phyloP scores from a whole-genome alignment of 2,888 invertebrate genomes.

The Celastrina argiolus region DNA sequence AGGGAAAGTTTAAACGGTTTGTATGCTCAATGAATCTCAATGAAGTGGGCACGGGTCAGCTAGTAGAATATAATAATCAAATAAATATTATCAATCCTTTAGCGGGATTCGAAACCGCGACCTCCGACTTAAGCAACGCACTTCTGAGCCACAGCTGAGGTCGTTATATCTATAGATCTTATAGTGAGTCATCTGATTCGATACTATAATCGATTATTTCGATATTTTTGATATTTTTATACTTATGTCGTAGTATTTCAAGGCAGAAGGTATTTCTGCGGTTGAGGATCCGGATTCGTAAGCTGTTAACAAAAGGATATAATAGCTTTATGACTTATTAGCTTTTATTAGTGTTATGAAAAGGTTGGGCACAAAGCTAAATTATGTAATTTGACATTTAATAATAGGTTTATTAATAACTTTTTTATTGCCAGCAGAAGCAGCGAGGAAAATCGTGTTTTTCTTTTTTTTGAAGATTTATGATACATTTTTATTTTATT shows the following conservation, averaged over 20 bases:
- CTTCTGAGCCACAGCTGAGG: too few relatives aligned
- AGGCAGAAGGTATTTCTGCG: too few relatives aligned
- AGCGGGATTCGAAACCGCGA: too few relatives aligned
- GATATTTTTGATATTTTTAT: neutral
- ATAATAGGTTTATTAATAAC: conserved; percentile 2
- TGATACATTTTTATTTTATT: neutral
- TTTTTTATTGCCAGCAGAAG: conserved; percentile 17
- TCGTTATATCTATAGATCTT: neutral
- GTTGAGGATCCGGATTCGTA: neutral
- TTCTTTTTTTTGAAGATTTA: neutral
- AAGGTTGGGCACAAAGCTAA: neutral
- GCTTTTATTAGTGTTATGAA: neutral
- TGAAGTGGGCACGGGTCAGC: too few relatives aligned
- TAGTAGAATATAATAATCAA: too few relatives aligned
- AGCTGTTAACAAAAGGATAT: neutral
- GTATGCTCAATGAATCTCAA: too few relatives aligned
- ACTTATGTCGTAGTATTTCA: neutral
- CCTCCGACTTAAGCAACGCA: too few relatives aligned
- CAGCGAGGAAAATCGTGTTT: neutral
- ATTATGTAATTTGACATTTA: conserved; percentile 9
- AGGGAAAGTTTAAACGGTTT: too few relatives aligned
- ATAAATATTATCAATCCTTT: too few relatives aligned
- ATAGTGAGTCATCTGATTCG: neutral
- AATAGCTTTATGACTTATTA: neutral
- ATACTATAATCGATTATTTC: neutral